Conservation (phyloP, 1,140 invertebrate species). For the Paraescarpia echinospica region DNA sequence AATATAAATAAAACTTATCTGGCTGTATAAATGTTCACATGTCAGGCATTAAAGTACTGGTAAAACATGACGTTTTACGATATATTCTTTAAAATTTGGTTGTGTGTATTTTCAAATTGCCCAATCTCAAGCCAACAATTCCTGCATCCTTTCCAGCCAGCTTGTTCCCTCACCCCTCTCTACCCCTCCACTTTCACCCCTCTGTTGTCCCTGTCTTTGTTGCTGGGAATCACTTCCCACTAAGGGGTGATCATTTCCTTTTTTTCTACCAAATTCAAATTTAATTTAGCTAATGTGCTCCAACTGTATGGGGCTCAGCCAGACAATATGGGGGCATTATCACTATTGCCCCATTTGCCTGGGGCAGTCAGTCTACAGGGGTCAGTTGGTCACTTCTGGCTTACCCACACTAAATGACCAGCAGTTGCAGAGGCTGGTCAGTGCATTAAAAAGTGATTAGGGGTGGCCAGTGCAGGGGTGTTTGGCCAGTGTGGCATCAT, state of each 20-base stretch:
- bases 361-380: neutral
- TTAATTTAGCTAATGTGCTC: neutral
- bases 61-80: neutral
- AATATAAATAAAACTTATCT: no score
- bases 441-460: constrained; percentile 1
- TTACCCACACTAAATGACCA: neutral
- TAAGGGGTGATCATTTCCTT: neutral
- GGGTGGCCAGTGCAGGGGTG: no score
- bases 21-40: no score
- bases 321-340: neutral
- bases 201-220: neutral
- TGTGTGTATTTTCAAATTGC: neutral
- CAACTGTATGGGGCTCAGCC: neutral
- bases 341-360: neutral
- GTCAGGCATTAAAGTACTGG: no score
- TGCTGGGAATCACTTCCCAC: neutral
- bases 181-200: neutral
- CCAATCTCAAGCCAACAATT: neutral
- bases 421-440: neutral
- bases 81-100: neutral
- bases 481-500: neutral
- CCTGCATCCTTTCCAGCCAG: neutral
- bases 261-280: neutral
- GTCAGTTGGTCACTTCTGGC: neutral
- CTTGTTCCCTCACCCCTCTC: neutral